A percentile compares a stretch with the other conserved stretches of the same genome.
Conservation (phyloP, 2,113 vertebrate species). For the Trematocara variabile region DNA sequence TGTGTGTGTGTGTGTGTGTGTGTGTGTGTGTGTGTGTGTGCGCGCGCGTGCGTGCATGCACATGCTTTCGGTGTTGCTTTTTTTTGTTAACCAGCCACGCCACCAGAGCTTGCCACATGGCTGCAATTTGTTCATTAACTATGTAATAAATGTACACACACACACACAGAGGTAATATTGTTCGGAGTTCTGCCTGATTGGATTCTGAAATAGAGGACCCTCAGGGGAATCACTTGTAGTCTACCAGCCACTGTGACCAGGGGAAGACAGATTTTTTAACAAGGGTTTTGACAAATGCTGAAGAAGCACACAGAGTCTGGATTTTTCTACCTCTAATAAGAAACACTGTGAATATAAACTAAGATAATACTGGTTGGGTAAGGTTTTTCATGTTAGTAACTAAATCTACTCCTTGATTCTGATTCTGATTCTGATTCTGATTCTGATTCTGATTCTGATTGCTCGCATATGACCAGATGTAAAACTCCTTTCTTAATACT, state of each 20-base stretch:
- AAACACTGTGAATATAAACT: not conserved
- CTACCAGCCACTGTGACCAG: conserved; percentile 67
- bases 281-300: conserved; percentile 17
- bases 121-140: conserved; percentile 79
- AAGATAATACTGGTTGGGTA: not conserved
- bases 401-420: not conserved
- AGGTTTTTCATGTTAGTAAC: not conserved
- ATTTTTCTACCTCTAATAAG: conserved; percentile 19
- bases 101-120: conserved; percentile 72
- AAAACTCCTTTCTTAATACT: not conserved
- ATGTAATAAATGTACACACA: conserved; percentile 76
- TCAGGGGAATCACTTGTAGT: conserved; percentile 61
- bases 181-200: conserved; percentile 68
- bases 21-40: rapidly evolving
- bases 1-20: not conserved
- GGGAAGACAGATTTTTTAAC: conserved; percentile 46
- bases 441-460: conserved; percentile 5
- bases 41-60: not conserved
- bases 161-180: conserved; percentile 75
- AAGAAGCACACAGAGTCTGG: not conserved
- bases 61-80: not conserved
- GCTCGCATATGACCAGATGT: not conserved
- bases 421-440: conserved; percentile 2
- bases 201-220: conserved; percentile 67
- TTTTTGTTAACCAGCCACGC: conserved; percentile 11